A percentile compares a stretch with the other conserved stretches of the same genome.
phyloP scores from a whole-genome alignment of 2,797 vertebrate species.

The Helarctos malayanus region DNA sequence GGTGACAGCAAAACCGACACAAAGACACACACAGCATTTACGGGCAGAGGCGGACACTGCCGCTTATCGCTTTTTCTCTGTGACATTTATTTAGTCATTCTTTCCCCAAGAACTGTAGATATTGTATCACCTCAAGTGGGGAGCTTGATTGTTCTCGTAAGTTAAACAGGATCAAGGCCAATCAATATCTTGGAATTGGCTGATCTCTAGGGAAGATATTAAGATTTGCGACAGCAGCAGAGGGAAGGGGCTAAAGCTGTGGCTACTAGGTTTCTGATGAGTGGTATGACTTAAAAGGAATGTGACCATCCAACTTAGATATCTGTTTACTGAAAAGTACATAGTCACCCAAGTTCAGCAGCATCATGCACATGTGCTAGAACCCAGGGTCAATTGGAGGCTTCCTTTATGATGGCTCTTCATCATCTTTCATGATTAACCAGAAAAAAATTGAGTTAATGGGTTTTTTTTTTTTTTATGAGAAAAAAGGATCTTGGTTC shows the following conservation, averaged over 20 bases:
- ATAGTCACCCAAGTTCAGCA: not conserved
- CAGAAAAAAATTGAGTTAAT: not conserved
- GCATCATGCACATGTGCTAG: too few species aligned
- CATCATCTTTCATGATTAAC: not conserved
- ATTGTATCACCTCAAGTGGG: slow-evolving; percentile 30
- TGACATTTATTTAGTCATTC: slow-evolving; percentile 65
- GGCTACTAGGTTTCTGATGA: not conserved
- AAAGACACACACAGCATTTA: slow-evolving; percentile 66
- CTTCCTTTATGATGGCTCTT: not conserved
- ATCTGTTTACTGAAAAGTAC: not conserved
- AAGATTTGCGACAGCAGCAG: not conserved
- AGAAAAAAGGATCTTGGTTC: not conserved
- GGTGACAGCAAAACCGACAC: slow-evolving; percentile 46
- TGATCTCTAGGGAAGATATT: slow-evolving; percentile 51
- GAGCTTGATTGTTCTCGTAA: not conserved
- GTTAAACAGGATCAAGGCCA: slow-evolving; percentile 59
- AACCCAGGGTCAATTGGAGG: not conserved
- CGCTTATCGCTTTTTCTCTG: not conserved
- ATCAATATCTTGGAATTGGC: slow-evolving; percentile 28
- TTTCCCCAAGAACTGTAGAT: slow-evolving; percentile 34
- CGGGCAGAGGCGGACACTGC: not conserved
- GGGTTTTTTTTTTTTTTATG: not conserved
- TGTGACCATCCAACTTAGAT: not conserved
- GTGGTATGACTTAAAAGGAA: not conserved
- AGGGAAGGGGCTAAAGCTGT: not conserved